Evolutionary conservation across 1,140 invertebrate genomes (phyloP), one percentile per base, ranked within the genome.

Genomic region (Parapsyche elsis): DNA sequence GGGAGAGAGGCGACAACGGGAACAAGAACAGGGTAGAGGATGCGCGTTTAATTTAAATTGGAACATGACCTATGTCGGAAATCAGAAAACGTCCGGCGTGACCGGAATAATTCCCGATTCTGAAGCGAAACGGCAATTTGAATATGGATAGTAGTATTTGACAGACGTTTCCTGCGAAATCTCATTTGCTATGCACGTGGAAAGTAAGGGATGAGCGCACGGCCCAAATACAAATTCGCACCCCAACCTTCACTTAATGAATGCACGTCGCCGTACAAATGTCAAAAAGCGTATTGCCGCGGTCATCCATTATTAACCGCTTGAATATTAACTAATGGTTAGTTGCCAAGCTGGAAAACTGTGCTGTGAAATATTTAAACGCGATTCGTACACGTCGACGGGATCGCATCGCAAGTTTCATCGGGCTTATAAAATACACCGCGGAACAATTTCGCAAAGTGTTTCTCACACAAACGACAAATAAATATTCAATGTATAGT

Each of bases 51-150:
- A 73, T 79, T 79, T 73, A 71, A 79, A 73, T 79, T 74, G 67
- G 78, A 71, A 79, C 78, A 74, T 71, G 78, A 73, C 78, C 67
- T 79, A 74, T 59, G 70, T 71, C 67, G 71, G 71, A 79, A 79
- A 79, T 79, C 78, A 53, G 71, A 71, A 53, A 53, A 53, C 23
- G 45, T 57, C 45, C 73, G 12, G 7, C 76, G 76, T 78, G 76
- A 78, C 76, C 49, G 16, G 76, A 78, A 78, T 78, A 46, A 21
- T 67, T 67, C 64, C 19, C 76, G 61, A 77, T 77, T 23, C 38
- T 46, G 53, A 30, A 26, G 10, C 38, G 14, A 45, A 38, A 16
- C 45, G 73, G n/a, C 23, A 57, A 57, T 75, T 75, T 57, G 46
- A 75, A 57, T 75, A 75, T 30, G 24, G 73, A 53, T 21, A 16